These are phyloP conservation scores for Abscondita cerata DNA, from an alignment of 2,888 invertebrate genomes.

Conservation along the genomic window DNA sequence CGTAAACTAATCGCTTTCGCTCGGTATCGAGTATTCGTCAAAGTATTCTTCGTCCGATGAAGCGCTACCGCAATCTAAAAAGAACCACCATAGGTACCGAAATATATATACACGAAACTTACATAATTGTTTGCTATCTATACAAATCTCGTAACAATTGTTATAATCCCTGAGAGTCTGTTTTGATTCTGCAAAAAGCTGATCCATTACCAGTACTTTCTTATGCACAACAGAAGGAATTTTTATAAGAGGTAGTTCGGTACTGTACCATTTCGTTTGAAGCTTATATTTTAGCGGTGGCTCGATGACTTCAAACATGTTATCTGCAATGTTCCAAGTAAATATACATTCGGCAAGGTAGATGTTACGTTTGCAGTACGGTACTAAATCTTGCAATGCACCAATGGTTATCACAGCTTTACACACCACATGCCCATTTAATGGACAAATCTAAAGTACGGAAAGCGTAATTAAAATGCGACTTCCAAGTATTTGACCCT, in stretches of 20 bases:
- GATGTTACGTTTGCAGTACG: constrained; percentile 47
- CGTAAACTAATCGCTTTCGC: constrained; percentile 35
- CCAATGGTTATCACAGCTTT: constrained; percentile 58
- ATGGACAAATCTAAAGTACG: constrained; percentile 57
- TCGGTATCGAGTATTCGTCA: constrained; percentile 37
- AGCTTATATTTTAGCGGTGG: constrained; percentile 48
- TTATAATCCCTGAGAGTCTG: constrained; percentile 54
- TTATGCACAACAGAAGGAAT: constrained; percentile 45
- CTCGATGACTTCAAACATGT: constrained; percentile 55
- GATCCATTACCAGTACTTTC: constrained; percentile 52
- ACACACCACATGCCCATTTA: constrained; percentile 57
- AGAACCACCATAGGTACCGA: no score
- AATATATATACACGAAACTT: no score
- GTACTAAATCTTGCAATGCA: constrained; percentile 47
- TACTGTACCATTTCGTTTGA: constrained; percentile 44
- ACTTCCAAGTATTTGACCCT: no score
- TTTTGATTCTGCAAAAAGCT: constrained; percentile 48
- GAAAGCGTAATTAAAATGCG: no score
- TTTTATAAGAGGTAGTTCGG: constrained; percentile 44
- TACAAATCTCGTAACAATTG: constrained; percentile 52
- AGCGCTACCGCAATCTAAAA: constrained; percentile 18
- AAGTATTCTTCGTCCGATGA: constrained; percentile 27
- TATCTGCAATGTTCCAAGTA: constrained; percentile 56
- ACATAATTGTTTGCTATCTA: constrained; percentile 44
- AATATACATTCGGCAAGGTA: constrained; percentile 54